A percentile compares a stretch with the other conserved stretches of the same genome.
phyloP scores from a whole-genome alignment of 2,113 vertebrate species.

The Diadophis punctatus region DNA sequence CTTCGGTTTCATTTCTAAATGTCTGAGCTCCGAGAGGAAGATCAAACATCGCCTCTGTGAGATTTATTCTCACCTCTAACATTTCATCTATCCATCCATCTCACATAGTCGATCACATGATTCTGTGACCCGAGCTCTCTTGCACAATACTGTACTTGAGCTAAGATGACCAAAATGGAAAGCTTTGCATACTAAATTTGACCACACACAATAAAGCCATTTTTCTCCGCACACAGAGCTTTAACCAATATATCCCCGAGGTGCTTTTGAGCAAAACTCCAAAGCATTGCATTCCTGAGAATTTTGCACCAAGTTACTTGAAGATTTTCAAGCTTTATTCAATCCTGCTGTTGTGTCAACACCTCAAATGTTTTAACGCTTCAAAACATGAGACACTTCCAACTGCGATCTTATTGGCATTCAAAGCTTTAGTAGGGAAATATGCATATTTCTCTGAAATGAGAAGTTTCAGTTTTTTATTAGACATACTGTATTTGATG shows the following conservation, averaged over 20 bases:
- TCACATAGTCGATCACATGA: neutral
- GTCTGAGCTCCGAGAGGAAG: no score
- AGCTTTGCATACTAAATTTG: neutral
- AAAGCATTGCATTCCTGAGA: neutral
- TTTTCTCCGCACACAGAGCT: neutral
- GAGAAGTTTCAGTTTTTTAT: neutral
- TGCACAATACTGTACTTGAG: neutral
- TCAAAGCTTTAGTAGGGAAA: neutral
- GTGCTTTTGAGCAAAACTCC: neutral
- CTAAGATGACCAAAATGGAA: neutral
- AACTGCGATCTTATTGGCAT: neutral
- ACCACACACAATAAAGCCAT: neutral
- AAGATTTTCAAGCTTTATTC: neutral
- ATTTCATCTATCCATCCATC: neutral
- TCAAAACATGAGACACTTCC: neutral
- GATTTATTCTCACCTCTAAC: no score
- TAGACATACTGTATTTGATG: neutral
- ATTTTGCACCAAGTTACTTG: neutral
- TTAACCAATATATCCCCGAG: neutral
- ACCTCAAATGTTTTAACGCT: no score
- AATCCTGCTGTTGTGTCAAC: neutral
- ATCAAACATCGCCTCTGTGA: no score
- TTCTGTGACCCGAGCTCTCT: neutral
- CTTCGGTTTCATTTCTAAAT: no score
- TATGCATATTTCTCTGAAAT: neutral